Percentiles rank a stretch among this genome's conserved stretches.
These are phyloP conservation scores for Drosophila paranaensis DNA, from an alignment of 2,888 invertebrate species.

Conservation along the genomic window DNA sequence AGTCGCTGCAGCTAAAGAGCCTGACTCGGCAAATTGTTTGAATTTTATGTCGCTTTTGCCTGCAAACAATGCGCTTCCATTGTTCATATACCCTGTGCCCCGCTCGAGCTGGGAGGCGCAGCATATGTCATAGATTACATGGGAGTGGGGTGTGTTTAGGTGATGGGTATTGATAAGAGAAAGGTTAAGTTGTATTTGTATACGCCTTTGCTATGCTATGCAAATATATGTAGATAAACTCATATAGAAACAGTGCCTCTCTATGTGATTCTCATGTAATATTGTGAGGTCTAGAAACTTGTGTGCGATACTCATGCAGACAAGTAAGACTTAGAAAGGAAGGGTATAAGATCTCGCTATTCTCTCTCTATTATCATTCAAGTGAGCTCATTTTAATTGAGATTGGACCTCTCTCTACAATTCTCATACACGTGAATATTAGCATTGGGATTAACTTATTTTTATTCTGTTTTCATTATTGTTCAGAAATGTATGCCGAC, in stretches of 20 bases:
- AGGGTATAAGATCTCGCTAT: no score
- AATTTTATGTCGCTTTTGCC: slow-evolving; percentile 74
- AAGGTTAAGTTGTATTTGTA: no score
- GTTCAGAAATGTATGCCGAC: no score
- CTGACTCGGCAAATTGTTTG: slow-evolving; percentile 76
- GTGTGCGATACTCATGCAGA: no score
- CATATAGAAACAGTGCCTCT: no score
- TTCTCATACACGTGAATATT: background rate
- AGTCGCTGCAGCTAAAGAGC: slow-evolving; percentile 58
- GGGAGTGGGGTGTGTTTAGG: background rate
- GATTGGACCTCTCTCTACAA: background rate
- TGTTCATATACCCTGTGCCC: slow-evolving; percentile 38
- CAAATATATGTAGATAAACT: no score
- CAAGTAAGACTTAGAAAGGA: no score
- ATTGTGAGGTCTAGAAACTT: no score
- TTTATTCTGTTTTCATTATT: no score
- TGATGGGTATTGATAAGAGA: background rate
- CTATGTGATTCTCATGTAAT: background rate
- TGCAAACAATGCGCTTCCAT: slow-evolving; percentile 72
- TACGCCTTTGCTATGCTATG: no score
- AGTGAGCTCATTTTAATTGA: no score
- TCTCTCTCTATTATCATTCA: background rate
- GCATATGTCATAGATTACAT: background rate
- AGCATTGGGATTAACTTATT: no score
- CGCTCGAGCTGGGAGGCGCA: background rate